Conservation (phyloP, 2,113 vertebrate species). For the Eubucco bourcierii region DNA sequence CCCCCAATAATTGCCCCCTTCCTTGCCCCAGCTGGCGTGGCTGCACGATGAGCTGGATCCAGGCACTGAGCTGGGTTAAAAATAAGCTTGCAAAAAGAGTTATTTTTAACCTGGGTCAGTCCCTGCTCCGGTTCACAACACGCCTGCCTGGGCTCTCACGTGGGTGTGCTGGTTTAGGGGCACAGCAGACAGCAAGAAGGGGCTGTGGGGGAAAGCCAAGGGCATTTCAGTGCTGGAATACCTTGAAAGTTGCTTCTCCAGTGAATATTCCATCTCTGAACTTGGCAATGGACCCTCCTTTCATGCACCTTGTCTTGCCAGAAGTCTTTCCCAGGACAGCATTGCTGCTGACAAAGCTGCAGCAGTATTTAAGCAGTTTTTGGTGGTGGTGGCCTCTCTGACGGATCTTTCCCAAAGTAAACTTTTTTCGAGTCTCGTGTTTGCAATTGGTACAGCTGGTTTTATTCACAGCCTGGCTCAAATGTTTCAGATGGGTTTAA, state of each 20-base stretch:
- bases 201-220: neutral
- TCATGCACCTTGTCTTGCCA: neutral
- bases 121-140: accelerated
- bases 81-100: neutral
- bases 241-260: neutral
- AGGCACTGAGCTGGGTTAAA: slow-evolving; percentile 26
- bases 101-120: slow-evolving; percentile 44
- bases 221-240: neutral
- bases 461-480: neutral
- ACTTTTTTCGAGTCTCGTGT: neutral
- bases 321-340: neutral
- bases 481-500: neutral
- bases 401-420: neutral
- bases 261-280: neutral
- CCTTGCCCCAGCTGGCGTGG: neutral
- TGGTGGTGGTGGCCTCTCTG: neutral
- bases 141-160: neutral
- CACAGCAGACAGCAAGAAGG: accelerated
- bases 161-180: neutral
- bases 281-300: neutral
- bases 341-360: neutral
- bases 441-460: neutral
- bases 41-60: neutral
- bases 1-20: neutral
- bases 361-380: neutral